Evolutionary conservation across 2,888 invertebrate species (phyloP), one percentile per base, ranked within the genome.

Genomic region (Nysson spinosus): DNA sequence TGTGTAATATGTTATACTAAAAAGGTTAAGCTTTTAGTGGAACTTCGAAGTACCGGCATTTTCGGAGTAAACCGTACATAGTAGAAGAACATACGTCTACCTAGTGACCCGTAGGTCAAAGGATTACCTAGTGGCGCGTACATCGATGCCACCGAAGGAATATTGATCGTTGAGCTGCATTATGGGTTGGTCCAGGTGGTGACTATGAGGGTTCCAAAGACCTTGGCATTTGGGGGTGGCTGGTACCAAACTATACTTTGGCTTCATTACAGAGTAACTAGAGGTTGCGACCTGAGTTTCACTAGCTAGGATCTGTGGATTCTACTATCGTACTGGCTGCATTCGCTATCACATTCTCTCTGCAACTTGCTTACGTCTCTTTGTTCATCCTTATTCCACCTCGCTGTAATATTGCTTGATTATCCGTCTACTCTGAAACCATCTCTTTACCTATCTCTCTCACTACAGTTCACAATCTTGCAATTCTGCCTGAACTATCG

Each of bases 121-220:
- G 66, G 60, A 50, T 75, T 56, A 39, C 22, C 69, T 63, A 69
- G 63, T 52, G 62, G 66, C 69, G 68, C 55, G 71, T 77, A 69
- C 75, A 76, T 77, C 75, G 77, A 75, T 72, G 67, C 69, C 72
- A 62, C 67, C 58, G 67, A 72, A 76, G 77, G 67, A 77, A 72
- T 76, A 76, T 76, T 77, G 76, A 76, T 76, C 76, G 75, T 65
- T 40, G 62, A 52, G 72, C 64, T 75, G 75, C 72, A 75, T 76
- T 77, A 76, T 55, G 55, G 60, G 61, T 63, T 63, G 70, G 60
- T 44, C 66, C 55, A 55, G 44, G 68, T 55, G 68, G 69, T 52
- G 73, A 60, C 62, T 54, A 62, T 62, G 71, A 58, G 61, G 68
- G 54, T 35, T 68, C 54, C 68, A 16, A 37, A 62, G 66, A 55